Percentiles rank a stretch among this genome's conserved stretches.
phyloP scores from a whole-genome alignment of 2,888 invertebrate species.

The Tinea pellionella region DNA sequence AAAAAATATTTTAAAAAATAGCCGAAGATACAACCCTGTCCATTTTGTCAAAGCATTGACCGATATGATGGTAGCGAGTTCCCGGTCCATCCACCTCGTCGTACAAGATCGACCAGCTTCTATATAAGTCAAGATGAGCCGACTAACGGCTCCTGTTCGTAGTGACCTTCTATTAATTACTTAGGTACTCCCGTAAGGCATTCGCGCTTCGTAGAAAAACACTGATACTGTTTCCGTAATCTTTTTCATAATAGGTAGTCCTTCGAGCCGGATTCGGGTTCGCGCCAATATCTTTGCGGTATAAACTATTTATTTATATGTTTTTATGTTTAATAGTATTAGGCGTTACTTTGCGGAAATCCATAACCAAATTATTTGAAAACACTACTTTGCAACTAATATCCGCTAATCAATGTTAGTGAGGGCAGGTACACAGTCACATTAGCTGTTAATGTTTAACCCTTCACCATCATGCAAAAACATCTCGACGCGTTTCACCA shows the following conservation, averaged over 20 bases:
- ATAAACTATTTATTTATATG: too few species aligned
- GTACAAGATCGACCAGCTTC: background rate
- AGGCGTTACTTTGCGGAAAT: too few species aligned
- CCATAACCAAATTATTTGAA: too few species aligned
- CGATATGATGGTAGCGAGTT: background rate
- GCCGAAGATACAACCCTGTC: too few species aligned
- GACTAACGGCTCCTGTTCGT: constrained; percentile 9
- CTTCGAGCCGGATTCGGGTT: background rate
- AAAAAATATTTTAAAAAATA: too few species aligned
- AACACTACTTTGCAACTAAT: too few species aligned
- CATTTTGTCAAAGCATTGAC: background rate
- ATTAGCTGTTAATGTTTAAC: too few species aligned
- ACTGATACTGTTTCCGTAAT: constrained; percentile 1
- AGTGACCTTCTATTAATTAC: constrained; percentile 11
- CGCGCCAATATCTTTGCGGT: background rate
- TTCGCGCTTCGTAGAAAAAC: constrained; percentile 4
- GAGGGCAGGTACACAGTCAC: too few species aligned
- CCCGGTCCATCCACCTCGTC: background rate
- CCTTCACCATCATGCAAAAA: too few species aligned
- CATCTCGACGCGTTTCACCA: too few species aligned
- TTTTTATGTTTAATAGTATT: too few species aligned
- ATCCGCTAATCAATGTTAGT: too few species aligned
- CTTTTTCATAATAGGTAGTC: background rate
- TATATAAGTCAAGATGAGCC: constrained; percentile 7
- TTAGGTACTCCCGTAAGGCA: background rate